phyloP scores from a whole-genome alignment of 2,888 invertebrate genomes.

The Crepidodera aurea region DNA sequence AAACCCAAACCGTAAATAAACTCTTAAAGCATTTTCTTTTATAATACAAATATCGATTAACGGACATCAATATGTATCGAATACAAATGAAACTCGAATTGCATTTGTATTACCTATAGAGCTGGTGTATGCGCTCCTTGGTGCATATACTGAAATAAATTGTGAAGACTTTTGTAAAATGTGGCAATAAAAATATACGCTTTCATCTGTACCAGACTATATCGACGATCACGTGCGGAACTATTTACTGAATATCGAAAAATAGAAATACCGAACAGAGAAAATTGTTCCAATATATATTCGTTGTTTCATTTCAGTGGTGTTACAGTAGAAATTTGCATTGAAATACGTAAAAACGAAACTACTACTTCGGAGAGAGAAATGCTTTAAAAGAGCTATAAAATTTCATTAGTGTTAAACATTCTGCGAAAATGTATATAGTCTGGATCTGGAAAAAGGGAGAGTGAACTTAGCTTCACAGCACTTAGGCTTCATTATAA shows the following conservation, averaged over 20 bases:
- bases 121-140: not conserved
- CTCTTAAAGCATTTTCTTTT: too few species aligned
- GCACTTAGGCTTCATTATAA: too few species aligned
- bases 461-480: too few species aligned
- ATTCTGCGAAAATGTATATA: too few species aligned
- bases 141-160: not conserved
- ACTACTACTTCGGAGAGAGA: too few species aligned
- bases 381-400: too few species aligned
- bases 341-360: too few species aligned
- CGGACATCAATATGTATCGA: not conserved
- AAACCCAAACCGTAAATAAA: too few species aligned
- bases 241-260: not conserved
- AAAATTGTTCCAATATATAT: not conserved
- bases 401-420: too few species aligned
- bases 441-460: too few species aligned
- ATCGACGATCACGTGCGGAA: not conserved
- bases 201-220: not conserved
- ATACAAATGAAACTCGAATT: not conserved
- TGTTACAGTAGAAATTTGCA: not conserved
- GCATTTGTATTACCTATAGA: not conserved
- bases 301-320: not conserved
- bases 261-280: not conserved
- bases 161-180: not conserved
- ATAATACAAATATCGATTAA: not conserved
- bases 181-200: not conserved